Percentiles rank a stretch among this genome's conserved stretches.
These are phyloP conservation scores for Cepaea hortensis DNA, from an alignment of 2,888 invertebrate genomes.

Conservation along the genomic window DNA sequence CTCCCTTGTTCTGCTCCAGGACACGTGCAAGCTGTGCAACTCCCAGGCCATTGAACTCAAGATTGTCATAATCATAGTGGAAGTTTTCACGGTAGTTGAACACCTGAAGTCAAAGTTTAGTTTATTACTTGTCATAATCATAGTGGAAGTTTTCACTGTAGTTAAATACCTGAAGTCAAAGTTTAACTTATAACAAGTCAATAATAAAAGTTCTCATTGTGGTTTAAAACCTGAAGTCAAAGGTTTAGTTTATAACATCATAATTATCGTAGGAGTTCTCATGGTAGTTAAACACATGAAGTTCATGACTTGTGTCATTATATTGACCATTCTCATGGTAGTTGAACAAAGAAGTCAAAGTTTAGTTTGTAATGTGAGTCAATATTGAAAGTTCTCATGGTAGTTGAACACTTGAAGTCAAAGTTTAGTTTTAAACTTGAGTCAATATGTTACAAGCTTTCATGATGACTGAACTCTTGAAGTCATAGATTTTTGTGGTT, in stretches of 20 bases:
- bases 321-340: conserved; percentile 32
- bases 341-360: conserved; percentile 41
- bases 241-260: not conserved
- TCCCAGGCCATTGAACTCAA: conserved; percentile 39
- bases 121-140: no score
- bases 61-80: conserved; percentile 38
- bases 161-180: conserved; percentile 44
- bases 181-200: no score
- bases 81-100: conserved; percentile 43
- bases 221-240: no score
- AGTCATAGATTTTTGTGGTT: no score
- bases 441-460: no score
- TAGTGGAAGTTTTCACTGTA: no score
- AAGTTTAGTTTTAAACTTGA: no score
- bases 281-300: conserved; percentile 46
- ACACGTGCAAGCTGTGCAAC: conserved; percentile 21
- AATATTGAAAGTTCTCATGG: no score
- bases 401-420: no score
- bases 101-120: conserved; percentile 19
- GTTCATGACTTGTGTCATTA: not conserved
- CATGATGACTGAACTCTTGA: no score
- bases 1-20: conserved; percentile 29
- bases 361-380: no score
- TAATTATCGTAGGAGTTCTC: conserved; percentile 32
- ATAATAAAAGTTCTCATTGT: no score